Evolutionary conservation across 2,888 invertebrate genomes (phyloP), one percentile per base, ranked within the genome.

Genomic region (Drosophila monieri): DNA sequence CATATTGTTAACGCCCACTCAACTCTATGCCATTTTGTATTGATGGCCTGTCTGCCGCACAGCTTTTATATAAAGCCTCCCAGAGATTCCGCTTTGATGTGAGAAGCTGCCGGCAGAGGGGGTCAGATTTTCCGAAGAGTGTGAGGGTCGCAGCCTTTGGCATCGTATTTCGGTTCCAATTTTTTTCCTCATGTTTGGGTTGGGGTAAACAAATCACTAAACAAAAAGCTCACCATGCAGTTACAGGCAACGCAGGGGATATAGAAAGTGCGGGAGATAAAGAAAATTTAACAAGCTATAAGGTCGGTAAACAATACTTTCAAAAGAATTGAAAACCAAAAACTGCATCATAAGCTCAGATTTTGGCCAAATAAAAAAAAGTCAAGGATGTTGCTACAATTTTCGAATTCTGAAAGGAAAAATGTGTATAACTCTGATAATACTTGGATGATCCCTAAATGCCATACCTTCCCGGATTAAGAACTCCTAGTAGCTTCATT

Each of bases 21-120:
- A 81, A 86, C 80, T 86, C 80, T 86, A 86, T 81, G 80, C 87
- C 87, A 81, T 86, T 84, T 84, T 88, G 83, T 84, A 84, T 84
- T 88, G 83, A 84, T 84, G 83, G 88, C 80, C 80, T 88, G 80
- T 85, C 88, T 84, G 83, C 83, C 84, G 85, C 85, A 88, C 88
- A 88, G 83, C 88, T 84, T 85, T 88, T 84, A 88, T 84, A 88
- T 88, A 79, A 87, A 88, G 88, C 88, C 72, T 52, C 44, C 66
- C 73, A 77, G 76, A 80, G 84, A 80, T 73, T 76, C 76, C 27
- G 69, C 66, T 71, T 55, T 62, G 54, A 51, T 69, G 72, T 62
- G 49, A 47, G 48, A 21, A 21, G 37, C 12, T 32, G 27, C 14
- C 3, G 35, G 35, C 35, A 37, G 39, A 18, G 3, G 8, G 27